Percentiles rank a stretch among this genome's conserved stretches.
phyloP scores from a whole-genome alignment of 2,888 invertebrate species.

The Orchestes rusci region DNA sequence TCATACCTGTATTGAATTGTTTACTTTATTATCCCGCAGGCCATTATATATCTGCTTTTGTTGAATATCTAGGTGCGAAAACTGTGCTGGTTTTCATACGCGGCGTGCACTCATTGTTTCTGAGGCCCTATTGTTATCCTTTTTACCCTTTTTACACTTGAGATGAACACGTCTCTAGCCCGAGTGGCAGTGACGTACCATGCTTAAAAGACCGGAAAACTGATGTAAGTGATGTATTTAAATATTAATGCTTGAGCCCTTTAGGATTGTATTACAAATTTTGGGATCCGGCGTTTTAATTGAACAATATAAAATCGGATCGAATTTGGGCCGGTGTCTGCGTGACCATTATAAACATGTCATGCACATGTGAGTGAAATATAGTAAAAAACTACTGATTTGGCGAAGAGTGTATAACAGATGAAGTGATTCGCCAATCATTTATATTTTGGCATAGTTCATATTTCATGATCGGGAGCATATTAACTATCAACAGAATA shows the following conservation, averaged over 20 bases:
- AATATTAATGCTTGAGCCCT: slow-evolving; percentile 10
- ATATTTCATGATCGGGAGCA: too few relatives aligned
- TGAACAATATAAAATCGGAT: too few relatives aligned
- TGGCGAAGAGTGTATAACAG: too few relatives aligned
- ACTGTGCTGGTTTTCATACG: slow-evolving; percentile 30
- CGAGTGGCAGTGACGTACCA: slow-evolving; percentile 24
- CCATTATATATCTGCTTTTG: slow-evolving; percentile 26
- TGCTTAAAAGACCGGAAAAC: slow-evolving; percentile 14
- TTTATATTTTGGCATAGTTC: too few relatives aligned
- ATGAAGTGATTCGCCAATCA: too few relatives aligned
- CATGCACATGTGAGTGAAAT: too few relatives aligned
- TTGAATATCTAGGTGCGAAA: slow-evolving; percentile 34
- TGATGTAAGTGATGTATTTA: slow-evolving; percentile 10
- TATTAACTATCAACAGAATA: too few relatives aligned
- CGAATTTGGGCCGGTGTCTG: too few relatives aligned
- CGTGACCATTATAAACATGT: too few relatives aligned
- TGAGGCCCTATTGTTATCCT: slow-evolving; percentile 33
- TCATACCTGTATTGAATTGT: slow-evolving; percentile 20
- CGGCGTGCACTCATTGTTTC: slow-evolving; percentile 31
- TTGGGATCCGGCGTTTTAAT: too few relatives aligned
- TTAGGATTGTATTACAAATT: too few relatives aligned
- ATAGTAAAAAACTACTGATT: too few relatives aligned
- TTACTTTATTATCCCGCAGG: slow-evolving; percentile 21
- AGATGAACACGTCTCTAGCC: slow-evolving; percentile 30
- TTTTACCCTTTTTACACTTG: slow-evolving; percentile 34